Base-by-base conservation (phyloP, 1,140 invertebrate species). In the Periplaneta americana region DNA sequence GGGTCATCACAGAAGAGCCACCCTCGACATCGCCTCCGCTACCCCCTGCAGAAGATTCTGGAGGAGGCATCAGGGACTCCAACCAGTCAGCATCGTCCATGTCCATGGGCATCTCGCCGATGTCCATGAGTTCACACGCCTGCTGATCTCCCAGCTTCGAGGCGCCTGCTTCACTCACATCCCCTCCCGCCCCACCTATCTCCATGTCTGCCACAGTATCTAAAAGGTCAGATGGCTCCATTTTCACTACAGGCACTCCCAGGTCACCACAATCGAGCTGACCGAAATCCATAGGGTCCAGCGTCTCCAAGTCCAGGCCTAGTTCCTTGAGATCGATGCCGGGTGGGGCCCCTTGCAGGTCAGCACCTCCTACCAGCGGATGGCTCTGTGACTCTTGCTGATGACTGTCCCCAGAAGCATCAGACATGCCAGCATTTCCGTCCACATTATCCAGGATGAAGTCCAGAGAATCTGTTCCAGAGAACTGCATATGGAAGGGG, bases 71-170 rank as follows among this genome's bases (percentile, higher is more conserved):
- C 57, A 94, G 88, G 1, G 92, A 92, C 80, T 95, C 93, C 74
- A 95, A 86, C 94, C 94, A 95, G 84, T 94, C 92, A 0, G 91
- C 88, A 84, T 92, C 91, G 83, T 95, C 94, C 87, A 94, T 94
- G 84, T 94, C 93, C 92, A 93, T 94, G 0, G 91, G 88, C 85
- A 91, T 89, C 18, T 89, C 88, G 15, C 87, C 87, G 10, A 89
- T 88, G 74, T 89, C 88, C 87, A 88, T 89, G 8, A 90, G 81
- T 81, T 91, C 90, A 76, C 87, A 86, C 0, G 85, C 85, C 15
- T 75, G 34, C 6, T 80, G 35, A 13, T 80, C 32, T 18, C 57
- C 74, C 48, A 79, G 34, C 22, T 75, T 74, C 15, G 13, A 31
- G 22, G 57, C 77, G 31, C 36, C 28, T 0, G 32, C 9, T 18